Percentiles rank a stretch among this genome's conserved stretches.
These are phyloP conservation scores for Synergus umbraculus DNA, from an alignment of 2,888 invertebrate genomes.

Conservation along the genomic window DNA sequence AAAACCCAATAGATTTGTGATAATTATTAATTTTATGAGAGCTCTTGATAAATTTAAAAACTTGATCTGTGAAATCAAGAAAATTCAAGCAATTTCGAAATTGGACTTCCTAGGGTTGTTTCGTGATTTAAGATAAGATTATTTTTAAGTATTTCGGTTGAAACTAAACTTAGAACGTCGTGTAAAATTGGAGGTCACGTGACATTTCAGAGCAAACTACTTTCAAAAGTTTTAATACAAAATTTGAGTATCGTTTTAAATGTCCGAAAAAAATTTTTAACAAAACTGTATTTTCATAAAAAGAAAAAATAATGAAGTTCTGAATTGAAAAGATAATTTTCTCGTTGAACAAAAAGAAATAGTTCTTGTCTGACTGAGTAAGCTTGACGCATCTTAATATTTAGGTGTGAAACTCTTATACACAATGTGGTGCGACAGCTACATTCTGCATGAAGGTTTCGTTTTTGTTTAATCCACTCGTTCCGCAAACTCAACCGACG, in stretches of 20 bases:
- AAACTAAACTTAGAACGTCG: neutral
- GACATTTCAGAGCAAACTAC: neutral
- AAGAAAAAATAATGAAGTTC: neutral
- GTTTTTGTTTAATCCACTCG: slow-evolving; percentile 30
- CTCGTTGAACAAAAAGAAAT: neutral
- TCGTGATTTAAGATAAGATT: neutral
- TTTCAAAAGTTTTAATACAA: neutral
- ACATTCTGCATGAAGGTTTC: slow-evolving; percentile 34
- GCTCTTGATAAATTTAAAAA: too few relatives aligned
- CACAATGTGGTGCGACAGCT: slow-evolving; percentile 31
- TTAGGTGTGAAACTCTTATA: slow-evolving; percentile 32
- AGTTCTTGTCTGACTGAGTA: slow-evolving; percentile 6
- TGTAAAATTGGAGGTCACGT: neutral
- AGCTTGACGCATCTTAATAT: neutral
- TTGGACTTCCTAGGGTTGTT: neutral
- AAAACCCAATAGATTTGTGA: too few relatives aligned
- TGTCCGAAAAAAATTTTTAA: neutral
- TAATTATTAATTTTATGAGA: too few relatives aligned
- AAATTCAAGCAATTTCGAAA: too few relatives aligned
- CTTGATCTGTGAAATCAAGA: too few relatives aligned
- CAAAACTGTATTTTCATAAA: neutral
- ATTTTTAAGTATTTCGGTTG: neutral
- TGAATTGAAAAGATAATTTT: neutral
- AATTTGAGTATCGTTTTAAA: too few relatives aligned
- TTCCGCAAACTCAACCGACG: slow-evolving; percentile 12